Conservation (phyloP, 2,797 vertebrate genomes). For the Acanthurus tractus region DNA sequence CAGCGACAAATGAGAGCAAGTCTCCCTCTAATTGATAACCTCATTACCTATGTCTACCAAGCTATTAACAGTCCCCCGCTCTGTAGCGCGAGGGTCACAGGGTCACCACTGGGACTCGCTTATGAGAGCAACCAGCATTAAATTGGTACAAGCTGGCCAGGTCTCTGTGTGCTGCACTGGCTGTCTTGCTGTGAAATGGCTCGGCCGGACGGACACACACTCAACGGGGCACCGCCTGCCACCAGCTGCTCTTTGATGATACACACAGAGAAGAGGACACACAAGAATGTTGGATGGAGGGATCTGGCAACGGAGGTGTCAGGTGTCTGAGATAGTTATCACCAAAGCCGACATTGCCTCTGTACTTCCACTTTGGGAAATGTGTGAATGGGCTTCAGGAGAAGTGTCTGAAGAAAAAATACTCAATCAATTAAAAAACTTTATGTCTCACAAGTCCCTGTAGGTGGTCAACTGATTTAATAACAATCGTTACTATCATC, state of each 20-base stretch:
- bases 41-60: constrained; percentile 71
- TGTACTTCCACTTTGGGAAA: constrained; percentile 55
- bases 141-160: constrained; percentile 72
- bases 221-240: constrained; percentile 52
- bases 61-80: constrained; percentile 63
- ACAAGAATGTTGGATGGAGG: constrained; percentile 38
- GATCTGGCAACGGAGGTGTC: constrained; percentile 55
- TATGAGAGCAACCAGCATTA: constrained; percentile 69
- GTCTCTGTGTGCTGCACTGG: constrained; percentile 32
- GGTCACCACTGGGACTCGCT: constrained; percentile 64
- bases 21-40: constrained; percentile 74
- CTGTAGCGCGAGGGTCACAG: constrained; percentile 54
- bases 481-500: neutral
- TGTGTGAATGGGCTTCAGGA: constrained; percentile 35
- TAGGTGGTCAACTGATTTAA: constrained; percentile 14
- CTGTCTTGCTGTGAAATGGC: constrained; percentile 63
- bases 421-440: constrained; percentile 46
- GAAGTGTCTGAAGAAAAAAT: constrained; percentile 42
- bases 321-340: constrained; percentile 68
- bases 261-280: constrained; percentile 54
- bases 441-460: constrained; percentile 21
- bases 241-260: constrained; percentile 76
- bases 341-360: constrained; percentile 57
- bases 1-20: constrained; percentile 68
- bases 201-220: constrained; percentile 52